Percentiles rank a stretch among this genome's conserved stretches.
These are phyloP conservation scores for Brachypterus glaber DNA, from an alignment of 2,888 invertebrate genomes.

Conservation along the genomic window DNA sequence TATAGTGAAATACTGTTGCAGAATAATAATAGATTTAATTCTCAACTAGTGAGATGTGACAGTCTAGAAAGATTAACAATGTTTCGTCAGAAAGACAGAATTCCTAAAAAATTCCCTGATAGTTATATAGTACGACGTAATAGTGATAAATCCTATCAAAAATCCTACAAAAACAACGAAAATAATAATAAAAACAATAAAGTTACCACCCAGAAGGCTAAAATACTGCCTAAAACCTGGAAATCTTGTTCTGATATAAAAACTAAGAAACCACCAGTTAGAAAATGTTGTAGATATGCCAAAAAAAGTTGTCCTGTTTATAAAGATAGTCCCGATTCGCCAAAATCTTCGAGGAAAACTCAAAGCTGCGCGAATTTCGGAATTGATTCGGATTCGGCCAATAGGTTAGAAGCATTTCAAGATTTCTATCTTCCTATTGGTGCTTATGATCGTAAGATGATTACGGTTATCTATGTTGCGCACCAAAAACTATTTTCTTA, in stretches of 20 bases:
- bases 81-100: constrained; percentile 14
- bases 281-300: constrained; percentile 39
- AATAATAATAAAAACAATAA: constrained; percentile 28
- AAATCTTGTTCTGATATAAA: constrained; percentile 40
- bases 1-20: constrained; percentile 46
- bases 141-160: constrained; percentile 22
- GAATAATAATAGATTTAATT: constrained; percentile 39
- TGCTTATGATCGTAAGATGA: constrained; percentile 34
- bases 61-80: constrained; percentile 38
- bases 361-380: constrained; percentile 36
- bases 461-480: constrained; percentile 29
- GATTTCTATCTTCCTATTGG: constrained; percentile 26
- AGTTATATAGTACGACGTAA: constrained; percentile 37
- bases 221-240: constrained; percentile 36
- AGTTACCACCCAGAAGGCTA: constrained; percentile 30
- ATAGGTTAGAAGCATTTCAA: constrained; percentile 34
- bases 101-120: constrained; percentile 39
- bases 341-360: constrained; percentile 28
- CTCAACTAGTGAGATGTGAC: constrained; percentile 41
- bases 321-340: constrained; percentile 28
- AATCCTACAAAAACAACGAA: constrained; percentile 21
- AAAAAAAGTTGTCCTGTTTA: constrained; percentile 37
- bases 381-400: constrained; percentile 20
- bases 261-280: constrained; percentile 27
- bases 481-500: constrained; percentile 21